Evolutionary conservation across 2,113 vertebrate genomes (phyloP), one percentile per base, ranked within the genome.

Genomic region (Ibidorhyncha struthersii): DNA sequence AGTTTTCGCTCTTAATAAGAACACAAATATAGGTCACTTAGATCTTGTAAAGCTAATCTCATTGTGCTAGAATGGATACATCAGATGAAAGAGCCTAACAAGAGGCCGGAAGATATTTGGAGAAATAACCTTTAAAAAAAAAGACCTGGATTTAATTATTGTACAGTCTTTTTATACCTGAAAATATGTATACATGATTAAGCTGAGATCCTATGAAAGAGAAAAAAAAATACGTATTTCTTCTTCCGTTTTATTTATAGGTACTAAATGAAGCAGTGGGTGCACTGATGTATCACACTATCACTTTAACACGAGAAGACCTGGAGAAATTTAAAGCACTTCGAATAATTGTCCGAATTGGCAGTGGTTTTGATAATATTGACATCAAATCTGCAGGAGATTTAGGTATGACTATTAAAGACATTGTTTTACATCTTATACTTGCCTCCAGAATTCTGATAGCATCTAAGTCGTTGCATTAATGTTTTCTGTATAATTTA

Each of bases 291-390:
- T 99, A 99, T 97, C 99, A 99, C 98, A 99, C 99, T 89, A 99
- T 99, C 98, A 99, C 99, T 40, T 98, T 99, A 96, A 99, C 99
- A 95, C 98, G 99, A 90, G 99, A 99, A 98, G 99, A 99, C 95
- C 97, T 99, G 98, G 99, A 99, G 97, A 99, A 99, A 98, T 99
- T 99, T 96, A 99, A 99, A 98, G 99, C 99, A 53, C 99, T 99
- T 76, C 98, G 99, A 77, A 99, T 99, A 97, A 99, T 99, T 12
- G 99, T 99, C 61, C 99, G 99, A 76, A 99, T 99, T 29, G 99
- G 99, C 97, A 99, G 99, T 19, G 99, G 99, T 61, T 99, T 99
- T 41, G 99, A 99, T 98, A 99, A 99, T 96, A 99, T 99, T 36
- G 99, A 99, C 97, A 99, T 99, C 97, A 99, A 99, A 98, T 99